A percentile compares a stretch with the other conserved stretches of the same genome.
Evolutionary conservation across 2,797 vertebrate species (phyloP).

Genomic region (Sus cebifrons): DNA sequence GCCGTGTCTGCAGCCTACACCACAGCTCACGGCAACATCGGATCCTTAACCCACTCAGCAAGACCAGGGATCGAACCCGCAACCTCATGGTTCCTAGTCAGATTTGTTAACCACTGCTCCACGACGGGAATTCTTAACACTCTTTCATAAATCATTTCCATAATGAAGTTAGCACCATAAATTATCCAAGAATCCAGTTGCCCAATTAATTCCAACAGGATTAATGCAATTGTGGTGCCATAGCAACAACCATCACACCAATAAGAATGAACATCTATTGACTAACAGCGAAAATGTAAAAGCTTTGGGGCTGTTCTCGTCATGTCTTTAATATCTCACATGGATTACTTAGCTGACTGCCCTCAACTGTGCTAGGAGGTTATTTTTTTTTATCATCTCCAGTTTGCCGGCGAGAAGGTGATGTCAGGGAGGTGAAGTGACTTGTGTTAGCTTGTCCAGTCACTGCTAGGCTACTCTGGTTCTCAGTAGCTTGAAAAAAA

Average conservation of each 20-base stretch:
- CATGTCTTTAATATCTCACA: rapidly evolving
- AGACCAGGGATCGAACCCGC: too few relatives aligned
- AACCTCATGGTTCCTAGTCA: too few relatives aligned
- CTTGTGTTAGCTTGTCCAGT: too few relatives aligned
- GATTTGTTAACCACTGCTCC: too few relatives aligned
- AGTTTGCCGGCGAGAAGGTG: neutral
- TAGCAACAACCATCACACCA: rapidly evolving
- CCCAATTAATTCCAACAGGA: neutral
- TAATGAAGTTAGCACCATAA: neutral
- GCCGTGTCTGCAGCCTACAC: too few relatives aligned
- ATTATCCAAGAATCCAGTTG: neutral
- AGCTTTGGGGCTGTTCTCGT: rapidly evolving
- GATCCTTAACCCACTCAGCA: too few relatives aligned
- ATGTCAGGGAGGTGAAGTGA: neutral
- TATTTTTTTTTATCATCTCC: neutral
- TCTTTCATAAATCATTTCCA: neutral
- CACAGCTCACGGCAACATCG: too few relatives aligned
- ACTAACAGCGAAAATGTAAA: neutral
- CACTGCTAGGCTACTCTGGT: rapidly evolving
- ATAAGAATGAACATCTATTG: rapidly evolving
- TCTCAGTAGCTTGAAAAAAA: neutral
- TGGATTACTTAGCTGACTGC: rapidly evolving
- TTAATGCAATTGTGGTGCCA: neutral
- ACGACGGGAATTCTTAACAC: neutral
- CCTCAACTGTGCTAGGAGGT: rapidly evolving